A percentile compares a stretch with the other conserved stretches of the same genome.
Evolutionary conservation across 2,797 vertebrate genomes (phyloP).

Genomic region (Cyprinella venusta): DNA sequence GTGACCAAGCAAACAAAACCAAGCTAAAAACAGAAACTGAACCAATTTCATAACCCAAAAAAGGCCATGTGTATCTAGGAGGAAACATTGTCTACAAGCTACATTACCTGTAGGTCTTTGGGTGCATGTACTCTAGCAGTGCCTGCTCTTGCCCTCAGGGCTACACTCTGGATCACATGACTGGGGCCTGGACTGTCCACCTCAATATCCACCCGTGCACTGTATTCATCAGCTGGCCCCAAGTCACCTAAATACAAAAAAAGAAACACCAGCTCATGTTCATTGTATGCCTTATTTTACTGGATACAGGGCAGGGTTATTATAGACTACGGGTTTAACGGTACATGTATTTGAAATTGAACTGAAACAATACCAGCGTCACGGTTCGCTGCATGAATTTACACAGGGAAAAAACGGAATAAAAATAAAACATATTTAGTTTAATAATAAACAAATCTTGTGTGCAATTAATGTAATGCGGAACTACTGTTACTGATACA

Average conservation of each 20-base stretch:
- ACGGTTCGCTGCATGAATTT: too few species aligned
- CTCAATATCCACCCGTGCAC: slow-evolving; percentile 90
- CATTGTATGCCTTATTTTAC: not conserved
- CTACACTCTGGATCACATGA: slow-evolving; percentile 85
- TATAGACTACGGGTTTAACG: not conserved
- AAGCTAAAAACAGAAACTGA: not conserved
- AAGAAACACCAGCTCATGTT: not conserved
- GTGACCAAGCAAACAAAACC: slow-evolving; percentile 23
- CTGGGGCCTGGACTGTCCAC: slow-evolving; percentile 90
- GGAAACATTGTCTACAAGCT: too few species aligned
- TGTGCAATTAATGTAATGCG: too few species aligned
- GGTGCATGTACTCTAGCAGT: slow-evolving; percentile 90
- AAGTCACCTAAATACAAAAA: slow-evolving; percentile 75
- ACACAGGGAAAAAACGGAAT: too few species aligned
- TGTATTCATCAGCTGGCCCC: slow-evolving; percentile 85
- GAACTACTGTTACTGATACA: too few species aligned
- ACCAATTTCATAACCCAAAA: not conserved
- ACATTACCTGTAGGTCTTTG: slow-evolving; percentile 88
- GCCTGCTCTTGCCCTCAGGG: slow-evolving; percentile 86
- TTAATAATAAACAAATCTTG: too few species aligned
- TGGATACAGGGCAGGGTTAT: not conserved
- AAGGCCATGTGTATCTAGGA: not conserved
- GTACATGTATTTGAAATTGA: too few species aligned
- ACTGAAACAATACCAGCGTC: too few species aligned
- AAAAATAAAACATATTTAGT: too few species aligned